These are phyloP conservation scores for Habrosyne pyritoides DNA, from an alignment of 2,888 invertebrate species.

Conservation along the genomic window DNA sequence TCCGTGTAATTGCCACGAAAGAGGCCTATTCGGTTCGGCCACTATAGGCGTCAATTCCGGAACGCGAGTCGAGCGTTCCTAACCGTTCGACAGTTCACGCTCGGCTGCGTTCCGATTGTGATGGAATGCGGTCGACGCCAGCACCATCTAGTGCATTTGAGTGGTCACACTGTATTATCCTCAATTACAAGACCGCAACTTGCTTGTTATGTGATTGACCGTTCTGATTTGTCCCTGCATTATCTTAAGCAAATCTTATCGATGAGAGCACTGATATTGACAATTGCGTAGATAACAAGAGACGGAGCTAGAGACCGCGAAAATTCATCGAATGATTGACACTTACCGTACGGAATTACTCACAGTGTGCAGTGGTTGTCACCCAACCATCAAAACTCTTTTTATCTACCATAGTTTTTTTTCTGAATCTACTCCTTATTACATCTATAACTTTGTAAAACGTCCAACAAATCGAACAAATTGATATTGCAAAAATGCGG, in stretches of 20 bases:
- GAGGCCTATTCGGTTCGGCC: slow-evolving; percentile 1
- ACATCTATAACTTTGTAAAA: not conserved
- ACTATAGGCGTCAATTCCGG: not conserved
- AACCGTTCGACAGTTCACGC: slow-evolving; percentile 45
- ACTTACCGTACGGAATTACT: too few species aligned
- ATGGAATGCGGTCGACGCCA: slow-evolving; percentile 28
- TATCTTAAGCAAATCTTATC: too few species aligned
- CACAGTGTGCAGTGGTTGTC: too few species aligned
- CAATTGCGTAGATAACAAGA: too few species aligned
- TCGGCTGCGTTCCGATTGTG: slow-evolving; percentile 30
- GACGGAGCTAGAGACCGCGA: too few species aligned
- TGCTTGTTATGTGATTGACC: not conserved
- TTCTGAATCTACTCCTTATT: too few species aligned
- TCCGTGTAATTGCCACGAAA: slow-evolving; percentile 6
- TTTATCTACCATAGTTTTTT: too few species aligned
- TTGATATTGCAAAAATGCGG: not conserved
- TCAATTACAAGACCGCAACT: not conserved
- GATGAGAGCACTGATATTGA: too few species aligned
- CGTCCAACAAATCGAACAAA: not conserved
- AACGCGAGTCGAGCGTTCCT: slow-evolving; percentile 32
- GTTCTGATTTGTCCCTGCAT: not conserved
- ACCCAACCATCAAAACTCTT: too few species aligned
- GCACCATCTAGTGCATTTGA: slow-evolving; percentile 14
- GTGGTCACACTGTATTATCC: slow-evolving; percentile 16
- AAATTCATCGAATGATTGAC: too few species aligned